Base-by-base conservation (phyloP, 2,797 vertebrate species). In the Enteromius fasciolatus region DNA sequence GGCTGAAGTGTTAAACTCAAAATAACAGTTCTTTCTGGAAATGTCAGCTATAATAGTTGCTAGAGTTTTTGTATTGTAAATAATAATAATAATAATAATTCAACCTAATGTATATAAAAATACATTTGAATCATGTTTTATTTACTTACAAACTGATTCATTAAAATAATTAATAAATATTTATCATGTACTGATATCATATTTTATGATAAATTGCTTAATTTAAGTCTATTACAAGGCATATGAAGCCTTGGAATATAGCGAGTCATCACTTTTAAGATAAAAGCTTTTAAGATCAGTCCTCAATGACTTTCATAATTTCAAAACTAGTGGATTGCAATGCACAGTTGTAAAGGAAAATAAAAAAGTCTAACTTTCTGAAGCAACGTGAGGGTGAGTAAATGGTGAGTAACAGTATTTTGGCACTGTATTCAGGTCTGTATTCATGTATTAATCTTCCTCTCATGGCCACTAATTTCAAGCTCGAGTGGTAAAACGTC, bases 401-500 rank as follows among this genome's bases (percentile, higher is more conserved):
- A 59, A 20, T 44, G 74, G 61, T 61, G 15, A 44, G 18, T 15
- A 28, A 25, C 18, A 25, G 67, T n/a, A 54, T 73, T 54, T 46
- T 76, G 57, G 36, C 33, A 44, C 41, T 44, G 2, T 44, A 10
- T 41, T 41, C 9, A 41, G 41, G 54, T 41, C 36, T 76, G 36
- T 14, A 12, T 46, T 64, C 44, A 66, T 41, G 4, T 66, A 31
- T 69, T 67, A 61, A 75, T 41, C 15, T 36, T 76, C 50, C 31
- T 20, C 57, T 67, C 52, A 59, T 50, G 50, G 74, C 7, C 10
- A 20, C 63, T 81, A 67, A 82, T 36, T 74, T 76, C 72, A 54
- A 57, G 12, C 73, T 76, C 25, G 15, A 36, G 18, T 33, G 20
- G 11, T 41, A 79, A 59, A 52, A 41, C 12, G 1, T 74, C 54